Percentiles rank a stretch among this genome's conserved stretches.
These are phyloP conservation scores for Syngnathoides biaculeatus DNA, from an alignment of 2,113 vertebrate genomes.

Conservation along the genomic window DNA sequence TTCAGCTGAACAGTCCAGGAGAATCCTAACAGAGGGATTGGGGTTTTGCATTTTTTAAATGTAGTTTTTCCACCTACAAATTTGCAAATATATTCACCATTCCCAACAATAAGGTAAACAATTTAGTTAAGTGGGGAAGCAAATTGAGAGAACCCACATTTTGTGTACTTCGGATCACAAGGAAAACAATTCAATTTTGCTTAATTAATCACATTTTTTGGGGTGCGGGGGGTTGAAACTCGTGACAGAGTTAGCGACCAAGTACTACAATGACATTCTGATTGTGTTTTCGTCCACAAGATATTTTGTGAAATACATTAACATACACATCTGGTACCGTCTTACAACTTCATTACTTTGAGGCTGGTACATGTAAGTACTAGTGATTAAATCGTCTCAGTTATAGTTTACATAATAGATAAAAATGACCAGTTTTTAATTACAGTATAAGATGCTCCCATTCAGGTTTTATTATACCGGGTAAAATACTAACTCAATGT, in stretches of 20 bases:
- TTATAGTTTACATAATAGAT: neutral
- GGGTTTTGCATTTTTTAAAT: neutral
- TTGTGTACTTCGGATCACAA: too few species aligned
- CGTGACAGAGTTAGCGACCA: neutral
- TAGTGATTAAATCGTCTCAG: neutral
- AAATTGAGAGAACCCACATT: too few species aligned
- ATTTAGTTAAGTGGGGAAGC: too few species aligned
- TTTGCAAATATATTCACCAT: neutral
- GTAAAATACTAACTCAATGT: neutral
- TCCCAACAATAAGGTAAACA: too few species aligned
- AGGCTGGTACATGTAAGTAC: neutral
- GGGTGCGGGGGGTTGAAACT: neutral
- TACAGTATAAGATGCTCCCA: neutral
- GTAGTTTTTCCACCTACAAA: neutral
- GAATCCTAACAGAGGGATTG: neutral
- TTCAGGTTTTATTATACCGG: neutral
- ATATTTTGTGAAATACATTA: neutral
- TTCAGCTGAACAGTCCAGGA: neutral
- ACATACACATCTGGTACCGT: neutral
- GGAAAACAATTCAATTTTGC: too few species aligned
- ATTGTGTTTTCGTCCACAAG: neutral
- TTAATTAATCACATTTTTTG: neutral
- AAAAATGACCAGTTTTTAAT: neutral
- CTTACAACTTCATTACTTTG: neutral
- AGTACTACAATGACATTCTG: neutral